These are phyloP conservation scores for Dendrolimus kikuchii DNA, from an alignment of 1,140 invertebrate genomes.

Conservation along the genomic window DNA sequence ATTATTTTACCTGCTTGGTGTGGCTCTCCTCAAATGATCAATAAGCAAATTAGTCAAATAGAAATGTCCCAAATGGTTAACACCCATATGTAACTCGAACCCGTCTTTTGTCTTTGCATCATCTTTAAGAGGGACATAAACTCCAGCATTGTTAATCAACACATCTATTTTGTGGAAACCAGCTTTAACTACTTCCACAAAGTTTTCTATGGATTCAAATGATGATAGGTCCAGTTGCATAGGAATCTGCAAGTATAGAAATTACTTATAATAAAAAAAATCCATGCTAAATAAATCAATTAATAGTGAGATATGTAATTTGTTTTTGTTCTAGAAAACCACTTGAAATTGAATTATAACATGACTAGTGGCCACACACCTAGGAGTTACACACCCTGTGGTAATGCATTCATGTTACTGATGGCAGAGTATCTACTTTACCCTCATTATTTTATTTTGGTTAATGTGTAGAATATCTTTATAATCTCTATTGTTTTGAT, in stretches of 20 bases:
- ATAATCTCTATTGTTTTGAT: too few relatives aligned
- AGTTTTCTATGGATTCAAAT: constrained; percentile 79
- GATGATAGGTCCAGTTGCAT: constrained; percentile 82
- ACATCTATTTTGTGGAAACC: constrained; percentile 79
- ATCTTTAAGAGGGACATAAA: constrained; percentile 76
- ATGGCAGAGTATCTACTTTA: too few relatives aligned
- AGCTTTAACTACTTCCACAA: constrained; percentile 76
- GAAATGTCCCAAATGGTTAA: constrained; percentile 89
- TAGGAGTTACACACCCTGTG: too few relatives aligned
- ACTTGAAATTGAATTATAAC: too few relatives aligned
- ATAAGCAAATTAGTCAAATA: constrained; percentile 86
- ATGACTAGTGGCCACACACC: too few relatives aligned
- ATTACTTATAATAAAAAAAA: neutral
- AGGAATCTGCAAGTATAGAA: constrained; percentile 71
- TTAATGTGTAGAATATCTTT: too few relatives aligned
- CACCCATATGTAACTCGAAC: constrained; percentile 85
- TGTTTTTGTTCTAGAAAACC: too few relatives aligned
- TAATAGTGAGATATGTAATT: too few relatives aligned
- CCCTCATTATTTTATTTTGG: too few relatives aligned
- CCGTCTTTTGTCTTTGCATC: constrained; percentile 80
- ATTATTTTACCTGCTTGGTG: constrained; percentile 69
- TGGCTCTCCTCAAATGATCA: constrained; percentile 68
- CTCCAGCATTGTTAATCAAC: constrained; percentile 93
- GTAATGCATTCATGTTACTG: too few relatives aligned
- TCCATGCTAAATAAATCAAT: too few relatives aligned